phyloP scores from a whole-genome alignment of 2,113 vertebrate genomes.

The Phoenicopterus ruber region DNA sequence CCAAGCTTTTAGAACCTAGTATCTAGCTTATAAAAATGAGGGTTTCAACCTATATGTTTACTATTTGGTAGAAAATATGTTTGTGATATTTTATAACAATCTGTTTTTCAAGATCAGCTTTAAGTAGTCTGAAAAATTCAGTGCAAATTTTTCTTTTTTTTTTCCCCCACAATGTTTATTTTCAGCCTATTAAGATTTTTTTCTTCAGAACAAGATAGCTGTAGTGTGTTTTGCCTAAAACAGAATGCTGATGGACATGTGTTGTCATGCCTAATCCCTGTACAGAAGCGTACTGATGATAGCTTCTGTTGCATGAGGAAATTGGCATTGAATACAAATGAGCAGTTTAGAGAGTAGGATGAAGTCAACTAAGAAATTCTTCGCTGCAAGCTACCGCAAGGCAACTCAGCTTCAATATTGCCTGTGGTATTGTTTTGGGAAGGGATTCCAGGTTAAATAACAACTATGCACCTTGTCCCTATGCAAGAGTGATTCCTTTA shows the following conservation, averaged over 20 bases:
- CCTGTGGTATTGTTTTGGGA: background rate
- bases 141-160: background rate
- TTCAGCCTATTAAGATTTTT: background rate
- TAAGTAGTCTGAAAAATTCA: background rate
- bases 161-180: background rate
- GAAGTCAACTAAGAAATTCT: background rate
- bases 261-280: background rate
- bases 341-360: background rate
- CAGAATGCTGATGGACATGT: background rate
- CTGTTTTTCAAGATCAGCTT: background rate
- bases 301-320: background rate
- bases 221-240: background rate
- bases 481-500: background rate
- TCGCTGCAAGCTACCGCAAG: background rate
- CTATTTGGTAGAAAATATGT: background rate
- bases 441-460: background rate
- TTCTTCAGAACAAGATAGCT: background rate
- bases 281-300: background rate
- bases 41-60: background rate
- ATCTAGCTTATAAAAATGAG: background rate
- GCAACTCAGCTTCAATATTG: background rate
- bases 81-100: background rate
- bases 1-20: background rate
- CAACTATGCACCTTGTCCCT: background rate
- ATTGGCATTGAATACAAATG: background rate